These are phyloP conservation scores for Caenorhabditis sinica DNA, from an alignment of 2,888 invertebrate species.

Conservation along the genomic window DNA sequence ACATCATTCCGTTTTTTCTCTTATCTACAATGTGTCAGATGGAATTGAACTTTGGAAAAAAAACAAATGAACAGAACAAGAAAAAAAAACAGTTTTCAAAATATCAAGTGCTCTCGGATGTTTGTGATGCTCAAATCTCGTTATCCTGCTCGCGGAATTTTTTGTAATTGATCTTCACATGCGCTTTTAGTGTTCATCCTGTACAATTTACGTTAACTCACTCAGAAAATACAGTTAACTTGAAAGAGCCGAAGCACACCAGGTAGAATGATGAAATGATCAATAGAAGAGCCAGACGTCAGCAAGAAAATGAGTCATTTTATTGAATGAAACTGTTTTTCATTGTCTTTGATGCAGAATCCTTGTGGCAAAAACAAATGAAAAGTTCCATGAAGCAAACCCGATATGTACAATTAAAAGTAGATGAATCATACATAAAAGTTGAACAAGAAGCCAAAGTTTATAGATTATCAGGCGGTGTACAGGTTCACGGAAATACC, in stretches of 20 bases:
- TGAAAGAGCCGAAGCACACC: not conserved
- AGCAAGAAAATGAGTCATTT: slow-evolving; percentile 12
- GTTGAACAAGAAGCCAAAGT: not conserved
- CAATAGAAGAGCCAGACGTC: not conserved
- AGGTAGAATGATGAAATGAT: not conserved
- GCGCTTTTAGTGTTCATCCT: not conserved
- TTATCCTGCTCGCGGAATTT: not conserved
- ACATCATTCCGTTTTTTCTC: slow-evolving; percentile 17
- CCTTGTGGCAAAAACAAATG: not conserved
- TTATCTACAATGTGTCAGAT: slow-evolving; percentile 7
- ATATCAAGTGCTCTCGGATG: slow-evolving; percentile 39
- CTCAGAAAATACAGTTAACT: not conserved
- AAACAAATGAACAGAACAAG: slow-evolving; percentile 2
- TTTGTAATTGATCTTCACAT: slow-evolving; percentile 26
- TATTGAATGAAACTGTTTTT: not conserved
- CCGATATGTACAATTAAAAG: not conserved
- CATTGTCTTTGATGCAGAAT: not conserved
- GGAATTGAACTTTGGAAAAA: slow-evolving; percentile 18
- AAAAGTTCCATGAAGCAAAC: not conserved
- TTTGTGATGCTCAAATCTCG: slow-evolving; percentile 34
- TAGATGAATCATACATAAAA: not conserved
- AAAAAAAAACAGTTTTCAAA: slow-evolving; percentile 33
- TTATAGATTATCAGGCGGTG: too few species aligned
- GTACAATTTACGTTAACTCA: not conserved
- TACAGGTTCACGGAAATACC: too few species aligned